Conservation (phyloP, 2,797 vertebrate genomes). For the Babyrousa celebensis region DNA sequence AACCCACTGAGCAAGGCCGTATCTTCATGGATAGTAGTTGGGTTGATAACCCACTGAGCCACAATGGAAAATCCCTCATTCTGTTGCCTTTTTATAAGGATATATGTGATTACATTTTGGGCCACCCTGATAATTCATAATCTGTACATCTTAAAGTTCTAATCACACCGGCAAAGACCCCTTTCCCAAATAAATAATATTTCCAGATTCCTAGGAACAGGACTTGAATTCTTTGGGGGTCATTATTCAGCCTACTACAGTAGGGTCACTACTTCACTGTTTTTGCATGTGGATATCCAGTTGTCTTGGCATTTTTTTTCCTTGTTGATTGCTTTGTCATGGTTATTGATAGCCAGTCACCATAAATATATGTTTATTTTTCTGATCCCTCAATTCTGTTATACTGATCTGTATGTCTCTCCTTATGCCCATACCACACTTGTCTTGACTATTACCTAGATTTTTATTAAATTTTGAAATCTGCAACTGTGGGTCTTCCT, state of each 20-base stretch:
- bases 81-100: background rate
- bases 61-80: no score
- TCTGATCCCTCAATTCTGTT: background rate
- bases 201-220: background rate
- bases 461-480: background rate
- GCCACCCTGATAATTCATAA: background rate
- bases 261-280: background rate
- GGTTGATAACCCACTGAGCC: no score
- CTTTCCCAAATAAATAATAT: background rate
- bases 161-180: background rate
- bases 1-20: no score
- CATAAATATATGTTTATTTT: background rate
- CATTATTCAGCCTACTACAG: background rate
- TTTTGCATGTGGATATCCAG: background rate
- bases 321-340: background rate
- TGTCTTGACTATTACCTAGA: background rate
- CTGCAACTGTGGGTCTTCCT: background rate
- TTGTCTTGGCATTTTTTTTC: background rate
- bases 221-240: background rate
- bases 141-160: background rate
- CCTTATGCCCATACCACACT: background rate
- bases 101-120: background rate
- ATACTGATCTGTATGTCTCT: background rate
- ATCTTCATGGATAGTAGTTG: no score
- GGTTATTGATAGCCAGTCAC: background rate